phyloP scores from a whole-genome alignment of 2,797 vertebrate species.

The Spinibarbus caldwelli region DNA sequence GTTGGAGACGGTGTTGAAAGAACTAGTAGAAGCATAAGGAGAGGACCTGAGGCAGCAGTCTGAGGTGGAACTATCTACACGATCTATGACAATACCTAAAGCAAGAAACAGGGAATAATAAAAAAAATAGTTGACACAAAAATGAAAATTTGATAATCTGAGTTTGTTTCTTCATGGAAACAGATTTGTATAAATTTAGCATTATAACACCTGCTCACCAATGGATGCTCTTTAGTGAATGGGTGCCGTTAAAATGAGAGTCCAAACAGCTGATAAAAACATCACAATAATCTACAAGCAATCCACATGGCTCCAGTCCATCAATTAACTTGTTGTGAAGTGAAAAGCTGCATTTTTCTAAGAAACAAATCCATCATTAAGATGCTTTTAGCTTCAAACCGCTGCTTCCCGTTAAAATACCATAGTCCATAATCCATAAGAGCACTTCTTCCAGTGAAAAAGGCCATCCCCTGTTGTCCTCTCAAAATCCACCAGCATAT shows the following conservation, averaged over 20 bases:
- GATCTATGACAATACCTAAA: slow-evolving; percentile 75
- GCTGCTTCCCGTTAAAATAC: background rate
- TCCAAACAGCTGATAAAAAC: background rate
- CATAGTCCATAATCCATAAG: background rate
- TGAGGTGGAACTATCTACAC: slow-evolving; percentile 75
- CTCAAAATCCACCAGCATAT: background rate
- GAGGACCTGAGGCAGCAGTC: slow-evolving; percentile 69
- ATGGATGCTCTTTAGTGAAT: background rate
- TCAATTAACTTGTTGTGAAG: background rate
- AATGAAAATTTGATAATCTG: background rate
- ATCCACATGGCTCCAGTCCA: background rate
- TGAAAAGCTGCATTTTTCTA: background rate
- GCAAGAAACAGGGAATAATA: slow-evolving; percentile 6
- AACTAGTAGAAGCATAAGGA: slow-evolving; percentile 46
- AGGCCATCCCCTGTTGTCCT: background rate
- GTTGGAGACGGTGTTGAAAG: slow-evolving; percentile 66
- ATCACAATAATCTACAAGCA: background rate
- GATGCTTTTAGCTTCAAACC: background rate
- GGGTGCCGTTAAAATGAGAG: background rate
- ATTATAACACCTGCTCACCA: background rate
- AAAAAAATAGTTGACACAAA: background rate
- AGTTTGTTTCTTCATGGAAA: background rate
- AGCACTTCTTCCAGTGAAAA: background rate
- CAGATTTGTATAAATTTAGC: background rate
- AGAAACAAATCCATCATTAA: background rate